Percentiles rank a stretch among this genome's conserved stretches.
phyloP scores from a whole-genome alignment of 2,113 vertebrate species.

The Catagonus wagneri region DNA sequence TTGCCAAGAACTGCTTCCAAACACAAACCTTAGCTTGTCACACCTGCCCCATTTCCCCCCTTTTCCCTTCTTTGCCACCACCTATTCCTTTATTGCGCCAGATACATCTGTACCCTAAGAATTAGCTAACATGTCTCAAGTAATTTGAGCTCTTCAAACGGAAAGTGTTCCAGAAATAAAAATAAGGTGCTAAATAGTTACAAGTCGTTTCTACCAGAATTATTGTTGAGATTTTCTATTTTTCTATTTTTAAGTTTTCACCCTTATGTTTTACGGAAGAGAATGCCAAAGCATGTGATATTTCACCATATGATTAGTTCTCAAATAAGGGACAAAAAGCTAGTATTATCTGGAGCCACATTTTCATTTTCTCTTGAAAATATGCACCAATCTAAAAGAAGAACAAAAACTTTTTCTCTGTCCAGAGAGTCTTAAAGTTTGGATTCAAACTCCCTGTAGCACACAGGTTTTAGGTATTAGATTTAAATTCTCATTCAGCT shows the following conservation, averaged over 20 bases:
- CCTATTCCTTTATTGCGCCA: constrained; percentile 58
- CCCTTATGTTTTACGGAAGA: constrained; percentile 78
- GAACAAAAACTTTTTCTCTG: constrained; percentile 57
- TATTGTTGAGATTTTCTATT: constrained; percentile 82
- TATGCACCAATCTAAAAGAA: constrained; percentile 64
- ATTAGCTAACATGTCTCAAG: constrained; percentile 72
- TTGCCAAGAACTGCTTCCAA: constrained; percentile 82
- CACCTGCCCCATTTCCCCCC: constrained; percentile 72
- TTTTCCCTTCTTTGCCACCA: constrained; percentile 57
- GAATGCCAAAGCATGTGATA: constrained; percentile 81
- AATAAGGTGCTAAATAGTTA: constrained; percentile 81
- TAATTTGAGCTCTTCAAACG: constrained; percentile 73
- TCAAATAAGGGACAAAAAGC: constrained; percentile 76
- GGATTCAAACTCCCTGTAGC: constrained; percentile 43
- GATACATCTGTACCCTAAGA: constrained; percentile 62
- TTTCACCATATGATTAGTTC: constrained; percentile 81
- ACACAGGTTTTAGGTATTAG: constrained; percentile 21
- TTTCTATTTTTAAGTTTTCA: constrained; percentile 82
- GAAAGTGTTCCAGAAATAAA: constrained; percentile 81
- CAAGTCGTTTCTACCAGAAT: constrained; percentile 76
- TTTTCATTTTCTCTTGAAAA: constrained; percentile 78
- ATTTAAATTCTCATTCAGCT: constrained; percentile 54
- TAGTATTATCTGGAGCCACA: constrained; percentile 72
- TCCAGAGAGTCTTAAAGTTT: constrained; percentile 45
- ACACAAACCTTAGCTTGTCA: constrained; percentile 75